Base-by-base conservation (phyloP, 1,140 invertebrate genomes). In the Nasonia longicornis region DNA sequence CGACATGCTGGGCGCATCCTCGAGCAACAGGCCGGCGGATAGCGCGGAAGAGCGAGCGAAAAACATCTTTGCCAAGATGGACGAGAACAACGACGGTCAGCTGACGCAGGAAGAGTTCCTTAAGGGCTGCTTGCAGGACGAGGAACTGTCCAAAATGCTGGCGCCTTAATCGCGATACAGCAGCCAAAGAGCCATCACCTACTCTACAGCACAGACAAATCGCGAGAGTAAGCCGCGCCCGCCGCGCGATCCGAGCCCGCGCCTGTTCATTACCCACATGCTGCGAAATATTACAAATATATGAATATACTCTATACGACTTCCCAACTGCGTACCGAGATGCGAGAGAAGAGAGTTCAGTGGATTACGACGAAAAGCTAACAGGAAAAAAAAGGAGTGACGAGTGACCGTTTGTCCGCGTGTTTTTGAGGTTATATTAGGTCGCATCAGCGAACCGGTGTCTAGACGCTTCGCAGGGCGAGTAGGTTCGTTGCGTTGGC, bases 41-140 rank as follows among this genome's bases (percentile, higher is more conserved):
- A 97, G 96, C 22, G 97, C 98, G 16, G 97, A 99, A 88, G 97
- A 99, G 88, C 93, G 98, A 84, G 98, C 98, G 81, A 97, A 98
- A 91, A 98, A 98, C 90, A 99, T 99, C 84, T 99, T 99, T 91
- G 96, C 96, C 70, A 99, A 99, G 91, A 99, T 99, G 98, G 98
- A 99, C 89, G 96, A 97, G 89, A 99, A 99, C 93, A 97, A 97
- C 91, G 98, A 99, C 91, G 98, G 98, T 69, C 97, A 99, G 89
- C 93, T 99, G 86, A 99, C 98, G 66, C 97, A 99, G 91, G 97
- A 99, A 83, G 98, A 99, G 92, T 99, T 99, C 91, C 95, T 99
- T 38, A 98, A 99, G 90, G 98, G 98, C 70, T 99, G 98, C 90
- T 94, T 99, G 86, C 97, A 99, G 89, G 98, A 99, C 89, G 97